Evolutionary conservation across 2,113 vertebrate species (phyloP).

Genomic region (Salvelinus alpinus): DNA sequence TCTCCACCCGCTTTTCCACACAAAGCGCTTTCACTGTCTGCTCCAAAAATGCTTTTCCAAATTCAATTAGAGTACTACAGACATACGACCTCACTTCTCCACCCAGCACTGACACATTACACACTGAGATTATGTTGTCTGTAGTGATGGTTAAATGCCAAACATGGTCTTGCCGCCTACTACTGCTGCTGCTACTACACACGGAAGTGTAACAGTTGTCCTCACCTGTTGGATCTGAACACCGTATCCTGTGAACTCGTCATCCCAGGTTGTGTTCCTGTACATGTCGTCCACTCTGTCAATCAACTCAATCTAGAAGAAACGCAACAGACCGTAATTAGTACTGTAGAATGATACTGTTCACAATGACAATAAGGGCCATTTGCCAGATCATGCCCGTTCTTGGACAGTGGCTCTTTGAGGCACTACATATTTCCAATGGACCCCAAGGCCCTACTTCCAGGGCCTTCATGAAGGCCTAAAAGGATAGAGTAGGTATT

Average conservation of each 20-base stretch:
- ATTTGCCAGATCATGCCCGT: too few species aligned
- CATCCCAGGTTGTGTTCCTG: conserved; percentile 92
- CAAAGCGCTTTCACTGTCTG: conserved; percentile 48
- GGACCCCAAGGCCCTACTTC: too few species aligned
- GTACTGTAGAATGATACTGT: too few species aligned
- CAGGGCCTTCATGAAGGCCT: too few species aligned
- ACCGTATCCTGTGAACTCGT: conserved; percentile 90
- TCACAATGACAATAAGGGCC: too few species aligned
- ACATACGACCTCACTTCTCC: background rate
- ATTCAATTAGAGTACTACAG: conserved; percentile 16
- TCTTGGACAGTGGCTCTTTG: too few species aligned
- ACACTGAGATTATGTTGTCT: background rate
- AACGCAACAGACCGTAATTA: background rate
- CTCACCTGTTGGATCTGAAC: conserved; percentile 96
- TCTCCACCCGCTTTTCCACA: conserved; percentile 30
- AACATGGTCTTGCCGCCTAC: background rate
- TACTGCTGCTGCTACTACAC: background rate
- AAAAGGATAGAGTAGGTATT: too few species aligned
- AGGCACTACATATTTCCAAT: too few species aligned
- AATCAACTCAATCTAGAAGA: conserved; percentile 90
- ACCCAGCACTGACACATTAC: background rate
- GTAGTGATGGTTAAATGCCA: background rate
- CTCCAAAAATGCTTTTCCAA: conserved; percentile 28
- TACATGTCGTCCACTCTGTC: conserved; percentile 98
- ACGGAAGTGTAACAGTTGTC: background rate